These are phyloP conservation scores for Nesospiza acunhae DNA, from an alignment of 2,113 vertebrate genomes.

Conservation along the genomic window DNA sequence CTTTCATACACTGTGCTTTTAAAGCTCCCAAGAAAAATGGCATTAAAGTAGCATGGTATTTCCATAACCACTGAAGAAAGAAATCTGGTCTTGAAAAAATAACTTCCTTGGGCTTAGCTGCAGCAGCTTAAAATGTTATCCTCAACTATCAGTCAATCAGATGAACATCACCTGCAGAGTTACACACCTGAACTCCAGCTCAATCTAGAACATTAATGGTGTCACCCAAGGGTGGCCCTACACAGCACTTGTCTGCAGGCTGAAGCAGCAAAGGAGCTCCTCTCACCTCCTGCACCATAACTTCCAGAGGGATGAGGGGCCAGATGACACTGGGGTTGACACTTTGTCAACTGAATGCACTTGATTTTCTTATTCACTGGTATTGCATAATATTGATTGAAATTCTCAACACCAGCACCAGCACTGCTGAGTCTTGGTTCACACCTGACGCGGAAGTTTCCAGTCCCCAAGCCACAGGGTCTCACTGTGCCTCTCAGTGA, in stretches of 20 bases:
- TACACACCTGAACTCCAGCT: neutral
- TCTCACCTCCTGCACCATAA: neutral
- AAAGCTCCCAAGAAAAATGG: neutral
- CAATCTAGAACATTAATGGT: neutral
- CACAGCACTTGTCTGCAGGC: neutral
- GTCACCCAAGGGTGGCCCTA: neutral
- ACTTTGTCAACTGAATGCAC: neutral
- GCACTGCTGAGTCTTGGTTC: neutral
- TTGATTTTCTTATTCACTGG: neutral
- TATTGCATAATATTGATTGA: neutral
- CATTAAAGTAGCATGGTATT: neutral
- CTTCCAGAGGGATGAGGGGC: neutral
- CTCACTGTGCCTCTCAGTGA: fast-evolving
- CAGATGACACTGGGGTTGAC: neutral
- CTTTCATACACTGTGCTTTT: neutral
- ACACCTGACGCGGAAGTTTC: neutral
- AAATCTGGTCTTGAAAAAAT: neutral
- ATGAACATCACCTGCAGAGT: neutral
- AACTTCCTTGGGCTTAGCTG: neutral
- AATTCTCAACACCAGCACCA: neutral
- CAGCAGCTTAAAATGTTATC: neutral
- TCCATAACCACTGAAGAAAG: neutral
- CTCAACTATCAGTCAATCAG: neutral
- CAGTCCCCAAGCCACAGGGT: neutral
- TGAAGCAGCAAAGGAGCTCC: neutral